Evolutionary conservation across 2,888 invertebrate species (phyloP).

Genomic region (Reticulitermes lucifugus): DNA sequence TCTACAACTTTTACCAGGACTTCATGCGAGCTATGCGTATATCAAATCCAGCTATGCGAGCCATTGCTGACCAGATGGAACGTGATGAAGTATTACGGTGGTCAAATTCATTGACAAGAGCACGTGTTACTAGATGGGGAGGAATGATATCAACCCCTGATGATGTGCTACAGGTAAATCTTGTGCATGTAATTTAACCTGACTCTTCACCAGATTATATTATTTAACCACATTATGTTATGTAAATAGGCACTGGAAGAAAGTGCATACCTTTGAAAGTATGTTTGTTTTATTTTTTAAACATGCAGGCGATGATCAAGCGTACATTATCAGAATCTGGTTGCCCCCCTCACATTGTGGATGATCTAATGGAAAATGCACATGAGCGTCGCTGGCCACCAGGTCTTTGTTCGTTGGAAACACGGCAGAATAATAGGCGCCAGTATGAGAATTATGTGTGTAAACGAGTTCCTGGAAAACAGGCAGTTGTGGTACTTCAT

Average conservation of each 20-base stretch:
- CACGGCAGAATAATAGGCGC: constrained; percentile 91
- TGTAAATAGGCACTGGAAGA: too few species aligned
- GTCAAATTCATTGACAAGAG: constrained; percentile 85
- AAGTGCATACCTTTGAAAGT: too few species aligned
- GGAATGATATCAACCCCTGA: constrained; percentile 99
- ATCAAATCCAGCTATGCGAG: constrained; percentile 92
- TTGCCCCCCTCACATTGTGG: constrained; percentile 92
- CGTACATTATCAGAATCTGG: constrained; percentile 93
- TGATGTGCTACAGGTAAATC: constrained; percentile 84
- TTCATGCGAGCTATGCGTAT: constrained; percentile 94
- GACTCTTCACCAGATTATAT: too few species aligned
- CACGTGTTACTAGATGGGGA: constrained; percentile 95
- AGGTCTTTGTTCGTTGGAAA: constrained; percentile 91
- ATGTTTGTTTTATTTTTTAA: not conserved
- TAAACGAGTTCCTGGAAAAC: constrained; percentile 94
- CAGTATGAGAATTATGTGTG: constrained; percentile 95
- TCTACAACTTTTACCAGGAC: constrained; percentile 67
- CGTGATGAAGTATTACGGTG: constrained; percentile 92
- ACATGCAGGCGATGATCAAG: constrained; percentile 88
- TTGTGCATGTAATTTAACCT: too few species aligned
- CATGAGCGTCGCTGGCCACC: constrained; percentile 97
- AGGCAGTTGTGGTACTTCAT: constrained; percentile 93
- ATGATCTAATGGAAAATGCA: constrained; percentile 96
- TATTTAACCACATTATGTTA: too few species aligned
- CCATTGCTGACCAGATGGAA: constrained; percentile 94